Conservation (phyloP, 2,888 invertebrate genomes). For the Rhorus exstirpatorius region DNA sequence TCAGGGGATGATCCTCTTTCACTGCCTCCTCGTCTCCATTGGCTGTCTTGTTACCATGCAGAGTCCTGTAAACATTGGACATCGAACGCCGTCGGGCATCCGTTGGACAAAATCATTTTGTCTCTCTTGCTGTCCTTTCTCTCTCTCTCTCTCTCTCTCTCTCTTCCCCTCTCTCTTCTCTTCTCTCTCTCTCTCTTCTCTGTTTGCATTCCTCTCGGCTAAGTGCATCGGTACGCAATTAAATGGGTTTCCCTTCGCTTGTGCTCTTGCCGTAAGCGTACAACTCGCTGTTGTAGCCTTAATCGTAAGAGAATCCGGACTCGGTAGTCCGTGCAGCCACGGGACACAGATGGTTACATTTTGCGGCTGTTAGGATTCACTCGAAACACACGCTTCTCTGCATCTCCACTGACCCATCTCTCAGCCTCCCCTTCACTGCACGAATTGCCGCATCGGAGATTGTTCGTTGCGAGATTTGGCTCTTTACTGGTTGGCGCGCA, state of each 20-base stretch:
- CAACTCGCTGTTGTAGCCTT: constrained; percentile 29
- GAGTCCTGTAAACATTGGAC: constrained; percentile 25
- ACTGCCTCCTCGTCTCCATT: constrained; percentile 25
- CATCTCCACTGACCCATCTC: constrained; percentile 15
- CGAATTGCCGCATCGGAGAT: constrained; percentile 40
- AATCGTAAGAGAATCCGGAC: constrained; percentile 55
- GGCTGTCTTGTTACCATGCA: background rate
- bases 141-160: background rate
- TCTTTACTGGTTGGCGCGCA: constrained; percentile 45
- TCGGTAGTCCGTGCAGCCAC: constrained; percentile 51
- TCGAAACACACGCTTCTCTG: constrained; percentile 17
- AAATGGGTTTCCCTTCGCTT: constrained; percentile 41
- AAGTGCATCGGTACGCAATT: constrained; percentile 66
- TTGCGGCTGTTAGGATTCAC: constrained; percentile 39
- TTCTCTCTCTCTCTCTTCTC: background rate
- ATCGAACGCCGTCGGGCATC: background rate
- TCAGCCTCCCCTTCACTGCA: constrained; percentile 10
- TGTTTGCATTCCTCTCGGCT: constrained; percentile 6
- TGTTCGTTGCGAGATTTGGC: constrained; percentile 44
- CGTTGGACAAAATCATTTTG: constrained; percentile 24
- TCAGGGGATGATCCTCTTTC: constrained; percentile 47
- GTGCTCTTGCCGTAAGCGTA: constrained; percentile 18
- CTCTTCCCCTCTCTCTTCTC: background rate
- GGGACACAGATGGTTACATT: constrained; percentile 48
- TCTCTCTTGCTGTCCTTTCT: constrained; percentile 11